Conservation (phyloP, 2,113 vertebrate genomes). For the Tangachromis dhanisi region DNA sequence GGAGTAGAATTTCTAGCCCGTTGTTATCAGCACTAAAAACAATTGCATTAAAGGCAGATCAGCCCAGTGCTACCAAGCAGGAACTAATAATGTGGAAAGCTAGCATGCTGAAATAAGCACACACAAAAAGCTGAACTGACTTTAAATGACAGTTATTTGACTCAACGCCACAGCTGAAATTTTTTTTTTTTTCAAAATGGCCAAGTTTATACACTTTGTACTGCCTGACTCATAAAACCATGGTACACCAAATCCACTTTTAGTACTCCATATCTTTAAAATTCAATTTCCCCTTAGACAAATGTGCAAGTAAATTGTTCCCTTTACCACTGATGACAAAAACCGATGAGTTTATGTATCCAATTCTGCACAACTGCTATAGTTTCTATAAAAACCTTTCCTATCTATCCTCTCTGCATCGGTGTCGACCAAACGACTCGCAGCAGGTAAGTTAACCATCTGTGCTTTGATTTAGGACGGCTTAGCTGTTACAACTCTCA, state of each 20-base stretch:
- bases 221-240: neutral
- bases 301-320: neutral
- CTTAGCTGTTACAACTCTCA: slow-evolving; percentile 8
- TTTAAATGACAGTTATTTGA: neutral
- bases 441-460: slow-evolving; percentile 6
- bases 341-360: neutral
- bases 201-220: neutral
- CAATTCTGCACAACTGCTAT: neutral
- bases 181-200: fast-evolving
- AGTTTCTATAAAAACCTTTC: neutral
- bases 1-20: neutral
- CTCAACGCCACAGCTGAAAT: neutral
- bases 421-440: neutral
- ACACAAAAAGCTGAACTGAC: neutral
- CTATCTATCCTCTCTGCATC: neutral
- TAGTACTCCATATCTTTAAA: neutral
- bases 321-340: neutral
- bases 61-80: neutral
- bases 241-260: neutral
- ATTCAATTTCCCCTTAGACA: neutral
- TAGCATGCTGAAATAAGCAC: neutral
- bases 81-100: neutral
- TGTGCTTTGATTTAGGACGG: slow-evolving; percentile 23
- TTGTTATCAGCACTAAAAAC: neutral
- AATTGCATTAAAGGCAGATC: neutral